Conservation (phyloP, 1,140 invertebrate species). For the Sinonovacula constricta region DNA sequence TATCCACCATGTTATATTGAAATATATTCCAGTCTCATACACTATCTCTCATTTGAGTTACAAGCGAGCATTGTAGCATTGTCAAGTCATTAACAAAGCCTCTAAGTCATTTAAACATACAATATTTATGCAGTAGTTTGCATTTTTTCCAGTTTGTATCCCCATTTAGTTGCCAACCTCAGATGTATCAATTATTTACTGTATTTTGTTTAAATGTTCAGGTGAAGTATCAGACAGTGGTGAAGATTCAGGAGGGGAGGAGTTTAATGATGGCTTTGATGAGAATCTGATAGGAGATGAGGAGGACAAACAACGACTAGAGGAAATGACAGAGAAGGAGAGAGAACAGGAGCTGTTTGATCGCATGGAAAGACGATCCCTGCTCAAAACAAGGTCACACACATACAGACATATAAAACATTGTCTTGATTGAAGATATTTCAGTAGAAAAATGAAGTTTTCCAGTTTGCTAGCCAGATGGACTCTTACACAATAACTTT, state of each 20-base stretch:
- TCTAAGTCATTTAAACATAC: too few species aligned
- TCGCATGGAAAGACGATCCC: conserved; percentile 94
- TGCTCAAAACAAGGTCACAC: conserved; percentile 89
- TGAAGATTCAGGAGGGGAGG: conserved; percentile 80
- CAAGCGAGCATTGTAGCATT: too few species aligned
- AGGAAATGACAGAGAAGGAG: conserved; percentile 97
- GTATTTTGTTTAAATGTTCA: too few species aligned
- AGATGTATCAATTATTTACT: not conserved
- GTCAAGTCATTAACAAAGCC: too few species aligned
- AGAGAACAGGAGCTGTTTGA: conserved; percentile 98
- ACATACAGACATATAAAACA: not conserved
- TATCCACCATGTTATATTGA: too few species aligned
- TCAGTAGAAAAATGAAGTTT: too few species aligned
- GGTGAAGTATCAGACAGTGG: conserved; percentile 85
- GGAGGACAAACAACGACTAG: conserved; percentile 92
- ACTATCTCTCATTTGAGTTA: too few species aligned
- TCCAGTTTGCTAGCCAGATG: too few species aligned
- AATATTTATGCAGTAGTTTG: too few species aligned
- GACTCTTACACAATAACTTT: too few species aligned
- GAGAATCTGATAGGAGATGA: conserved; percentile 98
- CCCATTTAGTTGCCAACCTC: not conserved
- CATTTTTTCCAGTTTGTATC: not conserved
- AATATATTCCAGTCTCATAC: too few species aligned
- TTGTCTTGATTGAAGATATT: not conserved
- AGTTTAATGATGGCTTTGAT: conserved; percentile 92